phyloP scores from a whole-genome alignment of 2,888 invertebrate species.

The Norana najaformis region DNA sequence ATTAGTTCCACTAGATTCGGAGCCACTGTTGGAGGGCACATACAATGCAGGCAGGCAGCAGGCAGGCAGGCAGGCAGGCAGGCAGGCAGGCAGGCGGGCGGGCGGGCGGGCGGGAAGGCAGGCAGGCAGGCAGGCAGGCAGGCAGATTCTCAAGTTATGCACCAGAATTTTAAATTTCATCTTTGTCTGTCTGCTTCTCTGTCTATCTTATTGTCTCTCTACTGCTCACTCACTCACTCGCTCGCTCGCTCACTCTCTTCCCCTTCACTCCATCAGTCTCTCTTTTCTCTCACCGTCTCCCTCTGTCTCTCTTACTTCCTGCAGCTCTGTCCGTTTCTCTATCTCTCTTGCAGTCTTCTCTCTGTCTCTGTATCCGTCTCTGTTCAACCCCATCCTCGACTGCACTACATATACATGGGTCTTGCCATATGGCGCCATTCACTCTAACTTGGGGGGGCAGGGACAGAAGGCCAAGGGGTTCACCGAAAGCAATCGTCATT shows the following conservation, averaged over 20 bases:
- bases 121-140: slow-evolving; percentile 13
- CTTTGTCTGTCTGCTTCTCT: too few species aligned
- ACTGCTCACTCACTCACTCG: neutral
- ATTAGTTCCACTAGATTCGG: slow-evolving; percentile 2
- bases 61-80: slow-evolving; percentile 1
- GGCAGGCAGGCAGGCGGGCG: neutral
- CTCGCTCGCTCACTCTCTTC: neutral
- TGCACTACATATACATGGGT: too few species aligned
- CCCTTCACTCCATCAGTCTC: neutral
- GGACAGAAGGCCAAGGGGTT: too few species aligned
- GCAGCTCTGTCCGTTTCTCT: neutral
- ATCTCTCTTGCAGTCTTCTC: neutral
- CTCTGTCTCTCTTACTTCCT: neutral
- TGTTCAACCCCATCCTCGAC: neutral
- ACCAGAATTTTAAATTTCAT: neutral
- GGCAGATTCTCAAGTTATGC: neutral
- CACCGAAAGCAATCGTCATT: too few species aligned
- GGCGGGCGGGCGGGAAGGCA: slow-evolving; percentile 5
- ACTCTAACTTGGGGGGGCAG: too few species aligned
- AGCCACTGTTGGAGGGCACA: neutral
- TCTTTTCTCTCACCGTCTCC: neutral
- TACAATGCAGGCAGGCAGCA: neutral
- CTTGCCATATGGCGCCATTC: too few species aligned
- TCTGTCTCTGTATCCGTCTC: neutral
- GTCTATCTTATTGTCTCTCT: too few species aligned